phyloP scores from a whole-genome alignment of 1,140 invertebrate species.

The Orchesella cincta region DNA sequence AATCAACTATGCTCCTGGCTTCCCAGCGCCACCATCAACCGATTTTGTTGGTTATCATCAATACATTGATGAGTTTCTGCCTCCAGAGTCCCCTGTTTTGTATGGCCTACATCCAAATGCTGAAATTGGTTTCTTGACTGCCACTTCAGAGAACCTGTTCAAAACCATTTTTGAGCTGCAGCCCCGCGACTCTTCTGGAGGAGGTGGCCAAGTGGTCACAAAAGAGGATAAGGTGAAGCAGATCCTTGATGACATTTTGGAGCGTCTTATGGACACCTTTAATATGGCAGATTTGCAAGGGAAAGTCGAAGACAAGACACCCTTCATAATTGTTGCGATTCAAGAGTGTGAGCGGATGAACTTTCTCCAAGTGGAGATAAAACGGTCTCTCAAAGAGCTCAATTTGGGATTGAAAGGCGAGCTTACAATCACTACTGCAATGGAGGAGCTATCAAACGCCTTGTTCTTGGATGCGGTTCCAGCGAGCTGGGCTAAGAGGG shows the following conservation, averaged over 20 bases:
- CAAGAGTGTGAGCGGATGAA: constrained; percentile 98
- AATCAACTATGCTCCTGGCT: constrained; percentile 80
- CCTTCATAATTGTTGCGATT: constrained; percentile 93
- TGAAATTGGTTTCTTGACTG: constrained; percentile 92
- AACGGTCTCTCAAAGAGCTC: constrained; percentile 83
- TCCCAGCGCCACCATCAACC: constrained; percentile 81
- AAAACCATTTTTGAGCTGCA: constrained; percentile 95
- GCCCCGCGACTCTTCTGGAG: constrained; percentile 80
- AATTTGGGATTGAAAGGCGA: constrained; percentile 90
- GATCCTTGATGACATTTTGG: constrained; percentile 89
- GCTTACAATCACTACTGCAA: constrained; percentile 90
- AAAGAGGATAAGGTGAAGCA: constrained; percentile 93
- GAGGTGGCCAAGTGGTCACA: constrained; percentile 78
- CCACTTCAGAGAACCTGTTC: constrained; percentile 87
- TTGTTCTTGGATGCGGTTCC: constrained; percentile 92
- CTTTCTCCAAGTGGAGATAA: constrained; percentile 82
- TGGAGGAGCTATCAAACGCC: constrained; percentile 91
- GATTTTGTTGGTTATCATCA: constrained; percentile 89
- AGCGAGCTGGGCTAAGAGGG: constrained; percentile 76
- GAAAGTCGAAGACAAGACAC: constrained; percentile 91
- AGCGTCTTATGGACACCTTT: constrained; percentile 93
- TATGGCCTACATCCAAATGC: constrained; percentile 96
- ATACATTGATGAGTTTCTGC: constrained; percentile 91
- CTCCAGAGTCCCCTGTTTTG: constrained; percentile 85
- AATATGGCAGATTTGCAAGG: constrained; percentile 92